Conservation (phyloP, 2,797 vertebrate genomes). For the Megaceryle alcyon region DNA sequence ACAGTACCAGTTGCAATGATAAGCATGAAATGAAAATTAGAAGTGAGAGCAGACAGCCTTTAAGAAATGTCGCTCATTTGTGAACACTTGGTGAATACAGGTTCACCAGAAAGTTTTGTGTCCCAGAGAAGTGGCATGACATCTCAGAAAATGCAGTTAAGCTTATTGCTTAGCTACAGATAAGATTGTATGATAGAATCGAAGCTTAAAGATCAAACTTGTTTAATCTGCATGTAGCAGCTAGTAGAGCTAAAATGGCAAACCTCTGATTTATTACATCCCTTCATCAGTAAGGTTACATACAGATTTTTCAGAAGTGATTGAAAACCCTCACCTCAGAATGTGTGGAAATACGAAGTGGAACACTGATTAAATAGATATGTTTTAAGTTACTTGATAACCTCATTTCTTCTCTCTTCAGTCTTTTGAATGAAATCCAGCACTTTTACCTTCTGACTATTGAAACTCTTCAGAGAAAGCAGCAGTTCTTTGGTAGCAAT, state of each 20-base stretch:
- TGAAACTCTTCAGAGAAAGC: constrained; percentile 26
- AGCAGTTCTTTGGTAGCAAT: background rate
- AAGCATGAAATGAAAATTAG: background rate
- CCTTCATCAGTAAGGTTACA: background rate
- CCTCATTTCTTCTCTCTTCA: background rate
- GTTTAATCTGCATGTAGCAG: background rate
- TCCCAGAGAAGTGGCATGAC: background rate
- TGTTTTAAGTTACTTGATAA: background rate
- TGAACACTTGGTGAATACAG: background rate
- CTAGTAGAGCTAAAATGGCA: background rate
- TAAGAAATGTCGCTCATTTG: background rate
- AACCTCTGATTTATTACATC: background rate
- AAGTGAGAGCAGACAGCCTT: background rate
- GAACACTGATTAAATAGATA: constrained; percentile 8
- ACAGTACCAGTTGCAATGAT: background rate
- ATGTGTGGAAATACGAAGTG: background rate
- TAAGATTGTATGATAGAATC: background rate
- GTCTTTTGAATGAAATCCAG: constrained; percentile 11
- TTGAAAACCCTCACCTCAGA: background rate
- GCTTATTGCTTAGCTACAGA: background rate
- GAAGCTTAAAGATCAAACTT: background rate
- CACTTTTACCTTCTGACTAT: background rate
- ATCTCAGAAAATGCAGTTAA: background rate
- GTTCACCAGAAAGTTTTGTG: background rate
- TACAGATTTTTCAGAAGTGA: background rate